A percentile compares a stretch with the other conserved stretches of the same genome.
Conservation (phyloP, 2,797 vertebrate species). For the Sus cebifrons region DNA sequence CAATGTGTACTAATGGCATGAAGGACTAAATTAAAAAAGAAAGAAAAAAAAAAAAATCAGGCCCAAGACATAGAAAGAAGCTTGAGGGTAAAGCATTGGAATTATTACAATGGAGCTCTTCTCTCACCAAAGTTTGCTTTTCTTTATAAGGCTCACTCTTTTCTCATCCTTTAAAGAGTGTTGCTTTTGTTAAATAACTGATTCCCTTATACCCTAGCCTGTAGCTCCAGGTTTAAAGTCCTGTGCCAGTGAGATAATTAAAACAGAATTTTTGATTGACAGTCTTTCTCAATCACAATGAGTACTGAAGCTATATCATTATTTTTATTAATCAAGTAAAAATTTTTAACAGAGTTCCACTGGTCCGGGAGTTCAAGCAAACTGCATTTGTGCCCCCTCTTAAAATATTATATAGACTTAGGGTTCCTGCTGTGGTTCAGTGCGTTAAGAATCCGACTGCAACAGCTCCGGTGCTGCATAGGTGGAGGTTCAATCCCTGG, state of each 20-base stretch:
- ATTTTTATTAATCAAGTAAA: neutral
- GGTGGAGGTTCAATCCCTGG: no score
- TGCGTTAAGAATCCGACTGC: no score
- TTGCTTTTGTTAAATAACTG: neutral
- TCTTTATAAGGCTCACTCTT: neutral
- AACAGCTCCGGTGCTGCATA: no score
- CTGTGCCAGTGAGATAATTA: neutral
- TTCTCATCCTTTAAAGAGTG: neutral
- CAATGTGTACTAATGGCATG: neutral
- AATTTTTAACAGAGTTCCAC: conserved; percentile 4
- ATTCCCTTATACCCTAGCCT: neutral
- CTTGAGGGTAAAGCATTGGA: neutral
- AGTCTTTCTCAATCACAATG: neutral
- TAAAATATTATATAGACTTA: neutral
- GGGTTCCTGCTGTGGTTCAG: no score
- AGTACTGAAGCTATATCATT: neutral
- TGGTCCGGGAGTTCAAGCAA: neutral
- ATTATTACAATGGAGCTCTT: neutral
- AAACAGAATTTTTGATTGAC: neutral
- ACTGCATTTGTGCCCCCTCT: neutral
- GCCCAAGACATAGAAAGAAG: neutral
- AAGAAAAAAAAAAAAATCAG: neutral
- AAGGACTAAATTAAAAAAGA: neutral
- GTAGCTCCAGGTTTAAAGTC: neutral
- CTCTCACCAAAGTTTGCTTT: neutral